Evolutionary conservation across 2,797 vertebrate genomes (phyloP), one percentile per base, ranked within the genome.

Genomic region (Notolabrus celidotus): DNA sequence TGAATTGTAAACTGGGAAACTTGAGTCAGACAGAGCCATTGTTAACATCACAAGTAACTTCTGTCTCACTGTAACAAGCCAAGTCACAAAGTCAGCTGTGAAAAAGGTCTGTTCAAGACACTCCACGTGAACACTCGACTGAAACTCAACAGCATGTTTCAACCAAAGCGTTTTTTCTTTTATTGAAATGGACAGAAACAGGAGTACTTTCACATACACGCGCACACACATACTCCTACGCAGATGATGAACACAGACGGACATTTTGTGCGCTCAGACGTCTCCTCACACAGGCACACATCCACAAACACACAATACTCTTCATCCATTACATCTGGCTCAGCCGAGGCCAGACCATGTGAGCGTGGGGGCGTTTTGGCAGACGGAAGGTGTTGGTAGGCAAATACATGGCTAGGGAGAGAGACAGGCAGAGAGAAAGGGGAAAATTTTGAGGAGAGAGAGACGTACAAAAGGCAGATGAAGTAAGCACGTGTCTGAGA

Each of bases 321-420:
- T 71, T 77, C 77, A 73, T 83, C 74, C 81, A n/a, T 78, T 73
- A 84, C 84, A 89, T 86, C 83, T 86, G 85, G 79, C 62, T 51
- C 31, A 42, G 79, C 69, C 7, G 15, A n/a, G 49, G 59, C 56
- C 77, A 47, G 77, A 66, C 29, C 86, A 73, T 79, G 85, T 85
- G 88, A 89, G 85, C 0, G 79, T 5, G 84, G 85, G 75, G 88
- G 91, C 52, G 86, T 84, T 7, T 71, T 89, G 88, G 86, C 88
- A 84, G 78, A 53, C 60, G 0, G 41, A 62, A 81, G 83, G 85
- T 79, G 84, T 89, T 61, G 68, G 89, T 88, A 82, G 82, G 80
- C 80, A 84, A 85, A 78, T 60, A 71, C 74, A 63, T 23, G 4
- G 27, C 25, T 7, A 74, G 77, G 60, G 73, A 70, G 73, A 70